Evolutionary conservation across 1,140 invertebrate species (phyloP), one percentile per base, ranked within the genome.

Genomic region (Polyergus mexicanus): DNA sequence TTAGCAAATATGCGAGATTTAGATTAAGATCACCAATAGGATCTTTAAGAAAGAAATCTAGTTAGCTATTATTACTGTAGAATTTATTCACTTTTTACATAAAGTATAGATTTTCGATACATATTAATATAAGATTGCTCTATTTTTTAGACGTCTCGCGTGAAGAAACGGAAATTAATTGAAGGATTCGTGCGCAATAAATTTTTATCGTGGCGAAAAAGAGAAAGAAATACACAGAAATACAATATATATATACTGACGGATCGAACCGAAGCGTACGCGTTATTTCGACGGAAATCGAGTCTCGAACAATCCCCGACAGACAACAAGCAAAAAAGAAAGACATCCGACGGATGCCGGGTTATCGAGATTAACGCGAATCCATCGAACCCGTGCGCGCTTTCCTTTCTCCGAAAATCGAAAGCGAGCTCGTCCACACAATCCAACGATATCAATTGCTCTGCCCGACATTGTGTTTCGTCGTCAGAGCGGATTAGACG

Each of bases 281-380:
- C 16, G 5, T 35, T 83, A 11, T 72, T 84, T 84, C 69, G 41
- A 35, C 19, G 71, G 41, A 84, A 84, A 84, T 84, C 54, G 69
- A 84, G 69, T 75, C 51, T 58, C 35, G 44, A 84, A 38, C 22
- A 84, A 84, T 84, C 60, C 56, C 44, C 56, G 5, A 62, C 16
- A 83, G 66, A 83, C 54, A 83, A 74, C 51, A 38, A 51, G 22
- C 41, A 19, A 56, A 28, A 74, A 75, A 84, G 68, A 75, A 84
- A 51, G 56, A 62, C 28, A 32, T 38, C 51, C 51, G 77, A 71
- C 56, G 41, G 66, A 83, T 83, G n/a, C n/a, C 69, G 80, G 56
- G 69, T 84, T 84, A 32, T 84, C n/a, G 80, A 62, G 80, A 84
- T 84, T 84, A 84, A 84, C 56, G 69, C 25, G 80, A 62, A 62